These are phyloP conservation scores for Sparidentex hasta DNA, from an alignment of 2,797 vertebrate genomes.

Conservation along the genomic window DNA sequence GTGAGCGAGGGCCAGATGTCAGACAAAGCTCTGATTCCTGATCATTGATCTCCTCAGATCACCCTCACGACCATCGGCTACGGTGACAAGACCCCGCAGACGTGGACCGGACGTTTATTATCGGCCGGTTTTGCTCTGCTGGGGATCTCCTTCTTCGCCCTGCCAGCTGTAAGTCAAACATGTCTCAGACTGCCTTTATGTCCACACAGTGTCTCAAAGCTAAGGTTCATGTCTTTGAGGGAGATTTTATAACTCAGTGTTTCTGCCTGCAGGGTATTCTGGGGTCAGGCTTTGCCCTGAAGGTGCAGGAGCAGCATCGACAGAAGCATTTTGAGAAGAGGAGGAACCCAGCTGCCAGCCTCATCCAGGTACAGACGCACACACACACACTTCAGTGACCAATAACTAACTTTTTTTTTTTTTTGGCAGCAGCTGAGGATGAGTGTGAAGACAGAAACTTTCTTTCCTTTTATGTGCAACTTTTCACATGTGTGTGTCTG, in stretches of 20 bases:
- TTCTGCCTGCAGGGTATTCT: constrained; percentile 91
- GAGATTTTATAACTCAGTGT: constrained; percentile 1
- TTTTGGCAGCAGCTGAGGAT: constrained; percentile 36
- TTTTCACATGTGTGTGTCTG: not conserved
- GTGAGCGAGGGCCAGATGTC: not conserved
- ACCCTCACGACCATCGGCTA: constrained; percentile 98
- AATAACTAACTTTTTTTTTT: constrained; percentile 12
- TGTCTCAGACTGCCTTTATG: not conserved
- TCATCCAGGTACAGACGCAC: constrained; percentile 91
- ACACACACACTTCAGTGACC: not conserved
- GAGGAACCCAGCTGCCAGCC: constrained; percentile 96
- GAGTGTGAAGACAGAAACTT: not conserved
- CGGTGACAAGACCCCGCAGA: constrained; percentile 97
- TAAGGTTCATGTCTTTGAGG: not conserved
- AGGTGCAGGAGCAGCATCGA: constrained; percentile 98
- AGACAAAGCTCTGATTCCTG: not conserved
- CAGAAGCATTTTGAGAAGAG: constrained; percentile 99
- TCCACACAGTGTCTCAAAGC: not conserved
- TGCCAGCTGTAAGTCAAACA: constrained; percentile 91
- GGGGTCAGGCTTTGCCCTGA: constrained; percentile 97
- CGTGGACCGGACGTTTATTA: constrained; percentile 96
- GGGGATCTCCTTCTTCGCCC: constrained; percentile 98
- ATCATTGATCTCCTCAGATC: constrained; percentile 85
- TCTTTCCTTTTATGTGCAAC: not conserved
- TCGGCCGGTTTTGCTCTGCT: constrained; percentile 96